Percentiles rank a stretch among this genome's conserved stretches.
phyloP scores from a whole-genome alignment of 2,113 vertebrate species.

The Menura novaehollandiae region DNA sequence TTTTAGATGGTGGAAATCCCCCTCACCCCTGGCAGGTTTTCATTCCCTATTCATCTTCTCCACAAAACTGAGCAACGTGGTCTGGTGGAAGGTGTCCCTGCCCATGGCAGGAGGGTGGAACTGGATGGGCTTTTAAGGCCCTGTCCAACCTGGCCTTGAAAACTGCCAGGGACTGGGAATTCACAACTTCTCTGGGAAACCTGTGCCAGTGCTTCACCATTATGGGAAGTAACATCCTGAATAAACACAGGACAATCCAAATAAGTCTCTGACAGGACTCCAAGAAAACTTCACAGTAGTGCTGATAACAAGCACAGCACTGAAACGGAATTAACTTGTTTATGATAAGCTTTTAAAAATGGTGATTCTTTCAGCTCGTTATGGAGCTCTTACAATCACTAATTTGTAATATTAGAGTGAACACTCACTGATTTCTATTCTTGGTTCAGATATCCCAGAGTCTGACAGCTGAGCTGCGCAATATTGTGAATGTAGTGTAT shows the following conservation, averaged over 20 bases:
- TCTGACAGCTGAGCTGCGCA: slow-evolving; percentile 27
- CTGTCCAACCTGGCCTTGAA: not conserved
- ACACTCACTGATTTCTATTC: not conserved
- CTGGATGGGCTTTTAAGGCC: not conserved
- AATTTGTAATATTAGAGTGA: not conserved
- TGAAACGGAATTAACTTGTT: not conserved
- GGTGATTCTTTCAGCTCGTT: not conserved
- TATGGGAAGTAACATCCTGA: not conserved
- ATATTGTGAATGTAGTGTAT: not conserved
- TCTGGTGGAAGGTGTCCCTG: not conserved
- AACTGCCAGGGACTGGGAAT: not conserved
- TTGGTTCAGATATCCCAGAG: not conserved
- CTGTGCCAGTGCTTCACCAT: not conserved
- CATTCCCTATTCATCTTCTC: not conserved
- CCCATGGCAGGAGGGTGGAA: not conserved
- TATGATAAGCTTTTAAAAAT: not conserved
- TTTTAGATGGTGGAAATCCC: not conserved
- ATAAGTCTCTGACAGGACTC: not conserved
- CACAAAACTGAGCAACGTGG: not conserved
- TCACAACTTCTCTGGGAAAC: not conserved
- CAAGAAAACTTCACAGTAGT: not conserved
- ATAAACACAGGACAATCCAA: not conserved
- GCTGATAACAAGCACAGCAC: not conserved
- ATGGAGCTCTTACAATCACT: not conserved
- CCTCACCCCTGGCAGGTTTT: accelerated